Base-by-base conservation (phyloP, 2,797 vertebrate species). In the Acridotheres tristis region DNA sequence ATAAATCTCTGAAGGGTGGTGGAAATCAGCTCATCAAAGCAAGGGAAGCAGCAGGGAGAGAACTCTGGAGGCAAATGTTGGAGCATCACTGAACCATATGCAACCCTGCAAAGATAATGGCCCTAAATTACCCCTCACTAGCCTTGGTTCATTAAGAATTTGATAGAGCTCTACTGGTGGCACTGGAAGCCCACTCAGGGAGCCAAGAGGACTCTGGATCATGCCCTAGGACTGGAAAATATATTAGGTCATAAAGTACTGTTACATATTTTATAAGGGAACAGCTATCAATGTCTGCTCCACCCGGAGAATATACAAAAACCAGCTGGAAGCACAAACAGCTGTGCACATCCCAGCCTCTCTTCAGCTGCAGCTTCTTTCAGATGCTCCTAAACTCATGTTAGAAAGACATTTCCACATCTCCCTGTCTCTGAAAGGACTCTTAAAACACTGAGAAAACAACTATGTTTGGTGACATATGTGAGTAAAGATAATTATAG, bases 201-300 rank as follows among this genome's bases (percentile, higher is more conserved):
- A 88, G 63, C 30, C 59, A 76, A 68, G 83, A 32, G 51, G 79
- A 76, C 80, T 74, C 74, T 79, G 91, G 83, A 94, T 94, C 63
- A 82, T 85, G 63, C 88, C 42, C 45, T 40, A 53, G 82, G 83
- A 94, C 48, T 91, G 88, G 88, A 96, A 96, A 97, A 93, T 82
- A 32, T 69, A 92, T 88, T 91, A 96, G 83, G 67, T 84, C 88
- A 92, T 93, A 88, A 96, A 95, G 79, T 25, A 47, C 34, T 75
- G 85, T 57, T 96, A 73, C 89, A 93, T 88, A 91, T 96, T 97
- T 96, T 95, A 96, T 91, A 90, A 91, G 69, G 62, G 91, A 96
- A 63, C 40, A 88, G 69, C 82, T 96, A 88, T 93, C 89, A 78
- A 63, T 5, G 23, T 45, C 85, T 91, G 79, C 88, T 91, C 89